A percentile compares a stretch with the other conserved stretches of the same genome.
phyloP scores from a whole-genome alignment of 64 coral and sea anemone species.

The Anthopleura sola region DNA sequence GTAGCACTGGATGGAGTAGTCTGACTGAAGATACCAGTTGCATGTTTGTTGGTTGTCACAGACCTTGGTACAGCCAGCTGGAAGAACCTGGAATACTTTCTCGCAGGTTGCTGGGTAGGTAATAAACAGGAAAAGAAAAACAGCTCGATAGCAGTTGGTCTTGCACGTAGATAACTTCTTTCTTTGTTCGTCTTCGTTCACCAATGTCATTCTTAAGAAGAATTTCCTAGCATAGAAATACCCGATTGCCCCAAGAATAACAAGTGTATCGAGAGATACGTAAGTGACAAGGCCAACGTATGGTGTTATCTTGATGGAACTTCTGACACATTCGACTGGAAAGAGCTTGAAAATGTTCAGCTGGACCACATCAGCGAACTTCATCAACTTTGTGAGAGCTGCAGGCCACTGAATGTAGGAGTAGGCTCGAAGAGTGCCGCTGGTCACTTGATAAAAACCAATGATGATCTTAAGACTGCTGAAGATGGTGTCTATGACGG shows the following conservation, averaged over 20 bases:
- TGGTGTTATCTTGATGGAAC: background rate
- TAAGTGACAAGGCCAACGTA: background rate
- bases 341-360: conserved; percentile 8
- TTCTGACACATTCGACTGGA: conserved; percentile 3
- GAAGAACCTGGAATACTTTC: conserved; percentile 19
- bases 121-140: conserved; percentile 18
- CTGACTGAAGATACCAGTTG: background rate
- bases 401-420: conserved; percentile 2
- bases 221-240: too few relatives aligned
- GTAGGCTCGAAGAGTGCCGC: conserved; percentile 9
- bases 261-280: too few relatives aligned
- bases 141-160: conserved; percentile 20
- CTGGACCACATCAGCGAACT: conserved; percentile 13
- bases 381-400: conserved; percentile 1
- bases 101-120: conserved; percentile 10
- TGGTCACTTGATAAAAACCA: background rate
- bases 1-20: conserved; percentile 15
- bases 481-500: conserved; percentile 1
- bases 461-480: conserved; percentile 20
- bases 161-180: background rate
- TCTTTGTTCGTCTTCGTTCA: background rate
- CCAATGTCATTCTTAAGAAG: background rate
- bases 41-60: conserved; percentile 10
- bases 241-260: too few relatives aligned
- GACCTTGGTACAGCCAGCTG: background rate